phyloP scores from a whole-genome alignment of 2,888 invertebrate genomes.

The Arge pagana region DNA sequence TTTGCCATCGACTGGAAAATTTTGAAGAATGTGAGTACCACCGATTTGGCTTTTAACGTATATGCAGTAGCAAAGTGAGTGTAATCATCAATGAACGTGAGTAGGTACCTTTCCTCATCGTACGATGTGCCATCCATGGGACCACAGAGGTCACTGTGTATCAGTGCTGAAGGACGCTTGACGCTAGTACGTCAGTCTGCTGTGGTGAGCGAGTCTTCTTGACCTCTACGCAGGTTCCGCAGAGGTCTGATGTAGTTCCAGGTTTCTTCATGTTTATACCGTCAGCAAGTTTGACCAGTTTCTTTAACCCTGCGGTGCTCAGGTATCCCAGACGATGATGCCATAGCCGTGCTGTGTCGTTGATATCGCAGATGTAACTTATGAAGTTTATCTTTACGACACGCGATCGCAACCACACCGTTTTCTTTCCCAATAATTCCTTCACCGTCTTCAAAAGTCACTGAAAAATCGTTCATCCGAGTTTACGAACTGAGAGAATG shows the following conservation, averaged over 20 bases:
- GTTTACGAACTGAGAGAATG: conserved; percentile 34
- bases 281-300: conserved; percentile 9
- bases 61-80: conserved; percentile 36
- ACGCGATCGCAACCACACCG: conserved; percentile 21
- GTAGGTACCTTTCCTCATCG: conserved; percentile 32
- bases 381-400: conserved; percentile 18
- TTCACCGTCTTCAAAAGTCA: conserved; percentile 34
- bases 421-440: conserved; percentile 30
- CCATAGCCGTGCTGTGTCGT: conserved; percentile 28
- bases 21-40: conserved; percentile 37
- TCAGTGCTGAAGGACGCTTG: conserved; percentile 29
- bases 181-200: conserved; percentile 27
- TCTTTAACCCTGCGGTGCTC: conserved; percentile 22
- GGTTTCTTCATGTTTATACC: conserved; percentile 24
- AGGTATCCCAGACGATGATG: conserved; percentile 32
- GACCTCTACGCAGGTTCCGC: background rate
- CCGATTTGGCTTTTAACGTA: conserved; percentile 35
- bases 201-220: conserved; percentile 9
- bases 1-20: conserved; percentile 35
- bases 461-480: conserved; percentile 33
- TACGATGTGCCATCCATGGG: conserved; percentile 35
- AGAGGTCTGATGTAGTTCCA: background rate
- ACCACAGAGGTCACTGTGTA: conserved; percentile 40
- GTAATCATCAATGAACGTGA: conserved; percentile 40
- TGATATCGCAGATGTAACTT: conserved; percentile 2